Base-by-base conservation (phyloP, 2,888 invertebrate species). In the Pasiphila rectangulata region DNA sequence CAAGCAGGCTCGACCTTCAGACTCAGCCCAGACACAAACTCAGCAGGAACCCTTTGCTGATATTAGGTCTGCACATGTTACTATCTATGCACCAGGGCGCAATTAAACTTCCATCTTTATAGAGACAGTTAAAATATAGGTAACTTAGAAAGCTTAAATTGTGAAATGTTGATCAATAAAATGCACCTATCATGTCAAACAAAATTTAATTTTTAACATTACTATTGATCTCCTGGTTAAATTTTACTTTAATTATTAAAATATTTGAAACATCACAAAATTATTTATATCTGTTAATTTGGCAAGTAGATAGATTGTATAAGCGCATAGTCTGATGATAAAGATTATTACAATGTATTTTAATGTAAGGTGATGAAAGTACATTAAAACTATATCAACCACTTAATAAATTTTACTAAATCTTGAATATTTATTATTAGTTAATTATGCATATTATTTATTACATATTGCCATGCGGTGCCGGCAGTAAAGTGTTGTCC, bases 61-160 rank as follows among this genome's bases (percentile, higher is more conserved):
- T 49, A 65, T 83, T 43, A 75, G 84, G 56, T 79, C 79, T 12
- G 76, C 84, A 34, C 85, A 87, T 49, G 81, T 87, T 25, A 85
- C 86, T 52, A 84, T 86, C 61, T 86, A 81, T 51, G 77, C 85
- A 17, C 59, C 57, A 24, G 55, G 54, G 13, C 57, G 51, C 12
- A 41, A 36, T 56, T 64, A 50, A 30, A 19, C 2, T 20, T 30
- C 3, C 4, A 15, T 16, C n/a, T 15, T 25, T 7, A 13, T 13
- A 30, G 16, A 16, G n/a, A 30, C 3, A 4, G 9, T 2, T 30
- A 4, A 3, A 9, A 15, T n/a, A n/a, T n/a, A n/a, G n/a, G n/a
- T n/a, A n/a, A n/a, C n/a, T n/a, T n/a, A 30, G 10, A 41, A 23
- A 25, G 15, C 38, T 39, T 9, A 15, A 45, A 39, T 34, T 12